Evolutionary conservation across 2,888 invertebrate genomes (phyloP).

Genomic region (Syrista parreyssii): DNA sequence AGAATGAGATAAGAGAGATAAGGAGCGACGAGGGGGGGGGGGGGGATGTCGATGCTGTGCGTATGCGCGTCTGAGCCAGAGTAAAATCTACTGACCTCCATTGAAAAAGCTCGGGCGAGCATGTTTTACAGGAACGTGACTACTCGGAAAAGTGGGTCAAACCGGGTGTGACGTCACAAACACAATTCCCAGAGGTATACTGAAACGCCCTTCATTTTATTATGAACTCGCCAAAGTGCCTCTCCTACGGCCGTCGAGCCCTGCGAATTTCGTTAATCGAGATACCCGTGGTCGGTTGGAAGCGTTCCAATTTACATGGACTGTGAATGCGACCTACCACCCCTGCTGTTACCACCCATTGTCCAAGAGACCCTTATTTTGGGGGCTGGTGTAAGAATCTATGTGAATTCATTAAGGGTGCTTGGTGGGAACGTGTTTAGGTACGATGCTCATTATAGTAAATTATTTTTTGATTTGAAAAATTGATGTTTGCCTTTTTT

Average conservation of each 20-base stretch:
- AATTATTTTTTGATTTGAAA: background rate
- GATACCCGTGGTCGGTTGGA: slow-evolving; percentile 35
- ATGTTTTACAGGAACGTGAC: background rate
- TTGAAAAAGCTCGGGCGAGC: background rate
- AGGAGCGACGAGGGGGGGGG: background rate
- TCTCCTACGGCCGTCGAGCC: slow-evolving; percentile 18
- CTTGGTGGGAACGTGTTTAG: background rate
- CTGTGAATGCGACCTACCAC: background rate
- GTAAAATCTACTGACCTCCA: background rate
- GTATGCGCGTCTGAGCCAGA: background rate
- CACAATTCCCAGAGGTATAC: background rate
- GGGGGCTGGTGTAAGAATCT: background rate
- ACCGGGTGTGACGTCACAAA: background rate
- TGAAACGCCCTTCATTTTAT: slow-evolving; percentile 40
- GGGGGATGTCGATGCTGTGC: background rate
- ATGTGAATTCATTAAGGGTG: background rate
- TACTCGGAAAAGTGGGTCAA: background rate
- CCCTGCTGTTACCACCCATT: background rate
- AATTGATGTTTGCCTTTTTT: background rate
- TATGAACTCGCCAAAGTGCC: slow-evolving; percentile 36
- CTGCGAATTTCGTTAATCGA: slow-evolving; percentile 47
- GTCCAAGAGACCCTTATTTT: background rate
- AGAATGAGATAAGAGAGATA: background rate
- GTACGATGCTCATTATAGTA: background rate
- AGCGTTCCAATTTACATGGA: slow-evolving; percentile 24